Conservation (phyloP, 2,888 invertebrate genomes). For the Ormyrus nitidulus region DNA sequence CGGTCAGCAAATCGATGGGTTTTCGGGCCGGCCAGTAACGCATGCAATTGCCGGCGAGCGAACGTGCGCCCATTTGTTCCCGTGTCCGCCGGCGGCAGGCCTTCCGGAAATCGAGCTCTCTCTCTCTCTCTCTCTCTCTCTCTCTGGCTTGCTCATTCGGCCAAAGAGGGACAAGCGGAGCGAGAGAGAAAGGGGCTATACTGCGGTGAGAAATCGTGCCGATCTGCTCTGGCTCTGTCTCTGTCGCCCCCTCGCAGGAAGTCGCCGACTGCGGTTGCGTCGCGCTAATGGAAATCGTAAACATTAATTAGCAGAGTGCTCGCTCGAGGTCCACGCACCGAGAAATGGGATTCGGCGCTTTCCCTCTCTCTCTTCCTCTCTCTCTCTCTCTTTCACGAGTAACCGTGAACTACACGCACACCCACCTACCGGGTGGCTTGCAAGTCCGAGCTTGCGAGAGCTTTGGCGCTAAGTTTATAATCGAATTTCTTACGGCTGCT, state of each 20-base stretch:
- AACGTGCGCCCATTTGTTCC: conserved; percentile 23
- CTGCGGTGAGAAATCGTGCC: conserved; percentile 57
- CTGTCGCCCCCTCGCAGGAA: conserved; percentile 61
- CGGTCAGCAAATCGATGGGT: conserved; percentile 41
- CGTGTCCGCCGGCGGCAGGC: not conserved
- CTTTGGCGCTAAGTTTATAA: not conserved
- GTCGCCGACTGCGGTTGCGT: conserved; percentile 65
- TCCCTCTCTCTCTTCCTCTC: not conserved
- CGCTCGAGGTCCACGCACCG: not conserved
- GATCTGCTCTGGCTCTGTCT: conserved; percentile 34
- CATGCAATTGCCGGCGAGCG: conserved; percentile 23
- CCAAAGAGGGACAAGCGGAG: not conserved
- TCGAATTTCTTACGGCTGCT: too few species aligned
- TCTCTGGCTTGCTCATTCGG: not conserved
- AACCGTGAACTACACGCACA: not conserved
- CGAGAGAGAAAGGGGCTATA: not conserved
- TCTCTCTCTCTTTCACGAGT: not conserved
- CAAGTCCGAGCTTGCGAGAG: not conserved
- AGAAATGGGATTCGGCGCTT: not conserved
- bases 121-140: not conserved
- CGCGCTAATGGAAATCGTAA: conserved; percentile 70
- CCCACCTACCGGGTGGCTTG: conserved; percentile 30
- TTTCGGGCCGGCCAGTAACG: conserved; percentile 19
- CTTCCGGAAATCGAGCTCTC: conserved; percentile 46
- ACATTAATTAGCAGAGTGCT: conserved; percentile 68